These are phyloP conservation scores for Axis porcinus DNA, from an alignment of 2,113 vertebrate species.

Conservation along the genomic window DNA sequence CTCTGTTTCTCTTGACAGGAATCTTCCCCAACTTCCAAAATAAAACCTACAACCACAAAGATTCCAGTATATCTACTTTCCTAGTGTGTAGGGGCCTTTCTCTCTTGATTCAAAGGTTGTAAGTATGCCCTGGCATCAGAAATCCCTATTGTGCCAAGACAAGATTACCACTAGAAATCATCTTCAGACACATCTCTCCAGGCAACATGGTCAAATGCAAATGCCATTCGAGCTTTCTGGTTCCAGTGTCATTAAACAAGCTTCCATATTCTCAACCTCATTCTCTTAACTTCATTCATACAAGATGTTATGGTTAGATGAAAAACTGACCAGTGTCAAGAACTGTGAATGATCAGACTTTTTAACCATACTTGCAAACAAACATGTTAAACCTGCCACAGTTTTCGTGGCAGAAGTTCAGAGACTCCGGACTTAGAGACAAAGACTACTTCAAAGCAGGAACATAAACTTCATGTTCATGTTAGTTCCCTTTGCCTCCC, in stretches of 20 bases:
- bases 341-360: neutral
- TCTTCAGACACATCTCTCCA: neutral
- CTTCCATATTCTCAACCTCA: neutral
- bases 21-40: neutral
- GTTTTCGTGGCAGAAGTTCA: neutral
- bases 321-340: neutral
- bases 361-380: neutral
- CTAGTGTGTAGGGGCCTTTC: neutral
- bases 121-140: neutral
- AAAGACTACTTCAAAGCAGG: neutral
- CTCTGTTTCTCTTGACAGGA: neutral
- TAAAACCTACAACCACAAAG: neutral
- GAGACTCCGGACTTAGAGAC: neutral
- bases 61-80: neutral
- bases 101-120: neutral
- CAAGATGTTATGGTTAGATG: neutral
- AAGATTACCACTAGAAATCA: neutral
- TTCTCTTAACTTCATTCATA: neutral
- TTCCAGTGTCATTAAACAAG: neutral
- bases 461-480: neutral
- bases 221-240: neutral
- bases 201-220: neutral
- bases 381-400: neutral
- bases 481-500: neutral
- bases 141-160: neutral